Evolutionary conservation across 1,140 invertebrate species (phyloP), one percentile per base, ranked within the genome.

Genomic region (Drosophila lacteicornis): DNA sequence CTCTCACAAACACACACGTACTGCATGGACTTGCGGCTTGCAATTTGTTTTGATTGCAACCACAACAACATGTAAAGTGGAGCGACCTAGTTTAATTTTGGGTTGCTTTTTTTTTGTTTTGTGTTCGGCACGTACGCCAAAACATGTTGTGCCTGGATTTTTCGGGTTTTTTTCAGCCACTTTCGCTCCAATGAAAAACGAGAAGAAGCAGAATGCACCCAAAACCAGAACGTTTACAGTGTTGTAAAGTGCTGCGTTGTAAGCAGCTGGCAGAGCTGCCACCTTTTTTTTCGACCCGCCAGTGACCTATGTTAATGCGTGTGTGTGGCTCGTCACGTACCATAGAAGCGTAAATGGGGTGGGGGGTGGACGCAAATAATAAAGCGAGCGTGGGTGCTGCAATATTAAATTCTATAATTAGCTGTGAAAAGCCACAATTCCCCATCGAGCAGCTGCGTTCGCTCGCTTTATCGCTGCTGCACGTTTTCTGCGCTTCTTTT

Each of bases 251-350:
- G 51, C n/a, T 19, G 15, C 12, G 17, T 12, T 25, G 38, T 49
- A 42, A 43, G 36, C 57, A 38, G 57, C 57, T 42, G 36, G 47
- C 49, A 56, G 61, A 25, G 53, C 47, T 74, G 57, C 58, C 69
- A 75, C 47, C 30, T 33, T 4, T 30, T 4, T 30, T 42, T 13
- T 12, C 17, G 42, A n/a, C 12, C 5, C n/a, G 22, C 19, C 27
- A 40, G 59, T 50, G 65, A 43, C 66, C 47, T 50, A 50, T 62
- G 62, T 19, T 55, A 47, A 49, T 46, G 11, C 17, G 13, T 57
- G 30, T 46, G 51, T 30, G 42, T 50, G 36, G 17, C 40, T 56
- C 19, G 79, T 86, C 82, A 86, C 82, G 82, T 86, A 86, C 78
- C 82, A 60, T n/a, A 53, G 42, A 49, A 33, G 30, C 30, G 46